Evolutionary conservation across 2,888 invertebrate species (phyloP), one percentile per base, ranked within the genome.

Genomic region (Dicranocentrus wangi): DNA sequence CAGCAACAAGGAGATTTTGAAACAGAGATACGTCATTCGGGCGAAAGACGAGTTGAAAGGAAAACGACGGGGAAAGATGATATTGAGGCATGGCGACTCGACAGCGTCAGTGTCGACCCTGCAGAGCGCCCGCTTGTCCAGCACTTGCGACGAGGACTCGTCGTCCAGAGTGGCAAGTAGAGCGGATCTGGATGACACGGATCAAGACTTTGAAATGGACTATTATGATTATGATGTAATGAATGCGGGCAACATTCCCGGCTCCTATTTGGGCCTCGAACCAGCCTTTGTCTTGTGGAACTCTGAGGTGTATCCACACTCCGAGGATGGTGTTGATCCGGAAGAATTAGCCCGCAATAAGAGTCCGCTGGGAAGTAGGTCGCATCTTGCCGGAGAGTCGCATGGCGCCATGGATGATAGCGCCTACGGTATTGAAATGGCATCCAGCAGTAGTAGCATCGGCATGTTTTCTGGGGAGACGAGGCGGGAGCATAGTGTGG

Each of bases 191-290:
- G 86, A 83, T 39, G 83, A 85, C 60, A 82, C 86, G 2, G 87
- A 87, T 51, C 84, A 85, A 28, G 87, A 87, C 65, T 86, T 87
- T 75, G 87, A 87, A 80, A 87, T 87, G 83, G 87, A 87, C 78
- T 87, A 87, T 81, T 87, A 87, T 68, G 87, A 87, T 83, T 87
- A 87, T 60, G 86, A 87, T 63, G 86, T 87, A 63, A 82, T 84
- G 68, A 87, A 87, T 77, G 87, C 87, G 21, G 87, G 86, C 1
- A 87, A 85, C 15, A 87, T 87, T 58, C 87, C 87, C 0, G 87
- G 87, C 1, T 87, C 87, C 1, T 85, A 86, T 58, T 85, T 87
- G 32, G 87, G 87, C 5, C 76, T 87, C 10, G 87, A 87, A 63
- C 87, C 87, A 0, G 85, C 87, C 10, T 86, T 87, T 73, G 86